Base-by-base conservation (phyloP, 2,113 vertebrate genomes). In the Datnioides undecimradiatus region DNA sequence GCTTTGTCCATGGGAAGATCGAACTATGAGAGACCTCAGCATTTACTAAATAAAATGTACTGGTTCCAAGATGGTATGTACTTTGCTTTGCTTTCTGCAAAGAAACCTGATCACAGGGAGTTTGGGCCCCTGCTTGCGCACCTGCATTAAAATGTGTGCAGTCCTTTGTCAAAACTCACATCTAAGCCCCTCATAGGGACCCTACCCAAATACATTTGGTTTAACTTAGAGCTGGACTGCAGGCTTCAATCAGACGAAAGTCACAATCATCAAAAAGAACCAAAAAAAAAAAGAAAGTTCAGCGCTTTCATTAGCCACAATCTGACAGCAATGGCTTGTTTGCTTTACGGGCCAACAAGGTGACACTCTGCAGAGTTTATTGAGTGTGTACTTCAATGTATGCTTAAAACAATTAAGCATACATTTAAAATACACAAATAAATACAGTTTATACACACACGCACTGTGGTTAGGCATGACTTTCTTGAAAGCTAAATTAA, bases 181-280 rank as follows among this genome's bases (percentile, higher is more conserved):
- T 80, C 63, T 69, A 64, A 83, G 74, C 55, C 63, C 46, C 55
- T 84, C 34, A 49, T 21, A 29, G 76, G 36, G 67, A 79, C 82
- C 65, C 73, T 29, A 41, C 81, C 79, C 87, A 66, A 80, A 73
- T 29, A 80, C 89, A 88, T 90, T 92, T 88, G 87, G 76, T 86
- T 92, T 64, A 66, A 84, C 86, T 91, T 83, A 90, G 63, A 57
- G 67, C 65, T 60, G 69, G 70, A 78, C 62, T 0, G 12, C 63
- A 64, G 49, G 3, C 29, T 77, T 78, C 33, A 68, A 84, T 85
- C 63, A 63, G 27, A 46, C 49, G 41, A 43, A 58, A 88, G 83
- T 76, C 64, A 68, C 65, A 63, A 81, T 66, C 60, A 60, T 81
- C 43, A 48, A 54, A 64, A 48, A 80, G 31, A 6, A 33, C 13